Percentiles rank a stretch among this genome's conserved stretches.
Evolutionary conservation across 2,113 vertebrate genomes (phyloP).

Genomic region (Ameiurus melas): DNA sequence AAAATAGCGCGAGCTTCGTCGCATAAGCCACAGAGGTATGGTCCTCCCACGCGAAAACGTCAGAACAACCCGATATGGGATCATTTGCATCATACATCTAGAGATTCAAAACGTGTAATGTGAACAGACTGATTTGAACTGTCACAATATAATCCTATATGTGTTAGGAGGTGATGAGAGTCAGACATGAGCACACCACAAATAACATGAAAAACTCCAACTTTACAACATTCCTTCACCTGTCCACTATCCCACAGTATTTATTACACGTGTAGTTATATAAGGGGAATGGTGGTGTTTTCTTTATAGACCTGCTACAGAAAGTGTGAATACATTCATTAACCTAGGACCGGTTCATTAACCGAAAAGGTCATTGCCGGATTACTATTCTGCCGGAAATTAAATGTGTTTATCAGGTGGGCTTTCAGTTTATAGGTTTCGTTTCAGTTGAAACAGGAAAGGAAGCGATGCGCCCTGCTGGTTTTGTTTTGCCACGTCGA

Average conservation of each 20-base stretch:
- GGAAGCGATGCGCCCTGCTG: neutral
- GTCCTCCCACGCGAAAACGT: neutral
- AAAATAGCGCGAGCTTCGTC: no score
- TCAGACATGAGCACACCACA: neutral
- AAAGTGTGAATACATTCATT: neutral
- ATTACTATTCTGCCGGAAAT: neutral
- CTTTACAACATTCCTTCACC: neutral
- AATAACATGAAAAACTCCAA: neutral
- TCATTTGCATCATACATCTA: neutral
- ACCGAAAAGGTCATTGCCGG: neutral
- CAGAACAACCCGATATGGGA: neutral
- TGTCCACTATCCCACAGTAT: neutral
- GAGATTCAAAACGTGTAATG: no score
- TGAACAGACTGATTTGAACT: no score
- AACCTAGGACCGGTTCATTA: neutral
- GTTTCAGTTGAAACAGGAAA: neutral
- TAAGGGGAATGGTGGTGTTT: no score
- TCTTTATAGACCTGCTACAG: neutral
- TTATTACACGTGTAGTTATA: neutral
- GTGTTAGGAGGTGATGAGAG: neutral
- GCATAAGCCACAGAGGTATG: neutral
- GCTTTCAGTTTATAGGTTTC: neutral
- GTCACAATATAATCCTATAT: no score
- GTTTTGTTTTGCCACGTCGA: neutral
- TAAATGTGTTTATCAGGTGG: neutral